Conservation (phyloP, 1,140 invertebrate species). For the Bombyx mandarina region DNA sequence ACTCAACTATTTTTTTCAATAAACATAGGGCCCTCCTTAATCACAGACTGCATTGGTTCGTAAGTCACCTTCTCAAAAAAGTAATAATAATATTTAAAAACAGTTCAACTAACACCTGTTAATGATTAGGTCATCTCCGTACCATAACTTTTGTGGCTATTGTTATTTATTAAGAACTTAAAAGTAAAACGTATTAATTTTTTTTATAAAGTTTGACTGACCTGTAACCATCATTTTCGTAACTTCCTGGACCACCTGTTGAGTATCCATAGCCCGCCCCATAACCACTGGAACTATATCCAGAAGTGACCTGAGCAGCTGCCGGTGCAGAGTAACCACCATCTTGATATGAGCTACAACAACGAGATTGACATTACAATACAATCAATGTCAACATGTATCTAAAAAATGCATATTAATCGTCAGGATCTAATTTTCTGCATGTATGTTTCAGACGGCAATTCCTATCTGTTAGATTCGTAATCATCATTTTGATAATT, state of each 20-base stretch:
- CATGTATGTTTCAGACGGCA: conserved; percentile 64
- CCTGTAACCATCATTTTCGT: conserved; percentile 56
- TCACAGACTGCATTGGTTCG: too few species aligned
- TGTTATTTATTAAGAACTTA: neutral
- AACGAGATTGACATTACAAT: conserved; percentile 9
- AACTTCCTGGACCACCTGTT: conserved; percentile 41
- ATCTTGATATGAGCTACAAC: conserved; percentile 47
- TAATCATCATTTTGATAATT: conserved; percentile 41
- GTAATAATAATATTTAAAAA: neutral
- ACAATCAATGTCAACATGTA: conserved; percentile 3
- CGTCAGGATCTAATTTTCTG: conserved; percentile 42
- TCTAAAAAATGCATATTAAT: conserved; percentile 4
- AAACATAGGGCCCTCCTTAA: neutral
- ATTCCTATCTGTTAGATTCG: conserved; percentile 53
- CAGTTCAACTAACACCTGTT: neutral
- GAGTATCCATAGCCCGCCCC: conserved; percentile 56
- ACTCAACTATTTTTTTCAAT: neutral
- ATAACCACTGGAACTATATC: conserved; percentile 44
- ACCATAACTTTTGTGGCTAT: too few species aligned
- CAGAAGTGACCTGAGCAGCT: conserved; percentile 29
- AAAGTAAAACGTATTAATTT: neutral
- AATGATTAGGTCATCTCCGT: too few species aligned
- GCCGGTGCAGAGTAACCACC: conserved; percentile 36
- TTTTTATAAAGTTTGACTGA: conserved; percentile 14
- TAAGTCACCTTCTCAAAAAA: too few species aligned